Conservation (phyloP, 2,888 invertebrate species). For the Philereme vetulata region DNA sequence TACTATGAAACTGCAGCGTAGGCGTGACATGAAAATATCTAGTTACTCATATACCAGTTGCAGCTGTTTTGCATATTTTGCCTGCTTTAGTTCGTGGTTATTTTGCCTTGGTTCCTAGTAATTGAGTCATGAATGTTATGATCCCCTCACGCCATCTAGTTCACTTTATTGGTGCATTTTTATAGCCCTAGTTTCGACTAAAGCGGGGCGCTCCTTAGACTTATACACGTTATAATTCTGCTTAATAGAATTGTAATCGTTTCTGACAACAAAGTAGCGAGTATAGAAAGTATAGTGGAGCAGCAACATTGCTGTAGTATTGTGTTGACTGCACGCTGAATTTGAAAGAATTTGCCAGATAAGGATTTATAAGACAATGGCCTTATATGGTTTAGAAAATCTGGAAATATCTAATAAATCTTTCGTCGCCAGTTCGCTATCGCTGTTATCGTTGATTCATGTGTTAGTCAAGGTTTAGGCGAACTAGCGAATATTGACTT, state of each 20-base stretch:
- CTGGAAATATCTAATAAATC: slow-evolving; percentile 56
- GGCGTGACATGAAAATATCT: slow-evolving; percentile 16
- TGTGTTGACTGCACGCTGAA: neutral
- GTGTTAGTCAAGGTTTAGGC: slow-evolving; percentile 53
- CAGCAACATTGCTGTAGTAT: neutral
- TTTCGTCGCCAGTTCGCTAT: slow-evolving; percentile 46
- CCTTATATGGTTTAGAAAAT: slow-evolving; percentile 36
- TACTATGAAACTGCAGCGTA: slow-evolving; percentile 13
- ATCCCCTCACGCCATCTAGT: slow-evolving; percentile 28
- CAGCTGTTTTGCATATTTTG: slow-evolving; percentile 39
- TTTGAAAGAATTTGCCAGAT: neutral
- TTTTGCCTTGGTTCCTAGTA: slow-evolving; percentile 42
- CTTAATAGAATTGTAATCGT: neutral
- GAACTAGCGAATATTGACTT: slow-evolving; percentile 42
- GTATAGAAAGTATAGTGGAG: neutral
- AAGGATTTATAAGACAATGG: slow-evolving; percentile 1
- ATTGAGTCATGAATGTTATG: slow-evolving; percentile 44
- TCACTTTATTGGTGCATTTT: slow-evolving; percentile 40
- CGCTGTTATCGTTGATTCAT: slow-evolving; percentile 48
- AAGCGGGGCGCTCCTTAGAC: neutral
- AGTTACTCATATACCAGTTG: slow-evolving; percentile 22
- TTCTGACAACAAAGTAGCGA: neutral
- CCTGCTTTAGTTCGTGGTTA: slow-evolving; percentile 44
- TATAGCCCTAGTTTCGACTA: slow-evolving; percentile 1
- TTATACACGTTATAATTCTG: neutral